These are phyloP conservation scores for Noctua janthina DNA, from an alignment of 2,888 invertebrate species.

Conservation along the genomic window DNA sequence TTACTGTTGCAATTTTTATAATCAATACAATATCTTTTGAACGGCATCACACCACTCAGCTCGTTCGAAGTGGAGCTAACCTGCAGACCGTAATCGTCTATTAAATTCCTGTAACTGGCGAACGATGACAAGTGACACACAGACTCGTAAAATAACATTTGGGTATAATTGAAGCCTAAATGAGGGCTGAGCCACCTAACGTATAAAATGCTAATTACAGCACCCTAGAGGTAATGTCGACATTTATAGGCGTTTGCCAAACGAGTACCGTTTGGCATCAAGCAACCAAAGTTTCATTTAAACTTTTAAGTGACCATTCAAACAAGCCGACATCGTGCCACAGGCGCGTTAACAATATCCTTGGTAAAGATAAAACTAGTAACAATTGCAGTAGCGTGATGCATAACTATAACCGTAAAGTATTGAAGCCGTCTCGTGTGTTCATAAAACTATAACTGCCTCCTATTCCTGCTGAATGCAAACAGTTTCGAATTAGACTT, in stretches of 20 bases:
- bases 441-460: constrained; percentile 58
- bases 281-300: constrained; percentile 51
- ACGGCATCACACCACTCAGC: not conserved
- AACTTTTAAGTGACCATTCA: constrained; percentile 59
- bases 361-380: constrained; percentile 33
- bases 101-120: constrained; percentile 15
- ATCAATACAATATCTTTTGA: constrained; percentile 22
- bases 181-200: constrained; percentile 23
- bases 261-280: constrained; percentile 56
- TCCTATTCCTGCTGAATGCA: constrained; percentile 52
- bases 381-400: constrained; percentile 63
- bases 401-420: constrained; percentile 63
- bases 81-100: not conserved
- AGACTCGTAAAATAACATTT: constrained; percentile 41
- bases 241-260: constrained; percentile 58
- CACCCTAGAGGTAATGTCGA: constrained; percentile 44
- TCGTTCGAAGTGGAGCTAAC: not conserved
- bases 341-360: constrained; percentile 32
- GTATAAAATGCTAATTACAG: constrained; percentile 53
- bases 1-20: constrained; percentile 49
- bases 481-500: constrained; percentile 58
- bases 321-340: constrained; percentile 46
- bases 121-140: constrained; percentile 22
- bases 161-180: constrained; percentile 30
- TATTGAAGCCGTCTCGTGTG: constrained; percentile 55